Conservation (phyloP, 2,888 invertebrate genomes). For the Pollenia amentaria region DNA sequence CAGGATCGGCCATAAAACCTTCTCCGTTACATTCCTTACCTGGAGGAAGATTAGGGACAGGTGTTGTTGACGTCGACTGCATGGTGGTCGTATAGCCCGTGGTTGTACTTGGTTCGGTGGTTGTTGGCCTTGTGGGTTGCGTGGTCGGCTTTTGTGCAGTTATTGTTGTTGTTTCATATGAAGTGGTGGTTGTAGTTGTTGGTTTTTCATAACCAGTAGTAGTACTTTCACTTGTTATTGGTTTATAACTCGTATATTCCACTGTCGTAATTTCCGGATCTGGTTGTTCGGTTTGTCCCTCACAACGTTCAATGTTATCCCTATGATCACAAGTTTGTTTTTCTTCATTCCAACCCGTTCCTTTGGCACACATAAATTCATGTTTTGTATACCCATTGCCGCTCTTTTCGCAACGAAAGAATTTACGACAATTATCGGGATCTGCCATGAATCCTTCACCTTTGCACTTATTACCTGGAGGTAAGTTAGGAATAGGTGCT, state of each 20-base stretch:
- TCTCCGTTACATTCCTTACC: conserved; percentile 85
- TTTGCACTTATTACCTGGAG: conserved; percentile 84
- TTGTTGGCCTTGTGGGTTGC: conserved; percentile 50
- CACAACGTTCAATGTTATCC: conserved; percentile 81
- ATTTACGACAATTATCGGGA: conserved; percentile 86
- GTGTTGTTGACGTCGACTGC: conserved; percentile 76
- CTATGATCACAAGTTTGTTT: conserved; percentile 87
- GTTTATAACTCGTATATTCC: conserved; percentile 29
- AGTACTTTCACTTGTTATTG: conserved; percentile 70
- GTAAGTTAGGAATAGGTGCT: conserved; percentile 79
- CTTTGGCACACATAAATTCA: conserved; percentile 88
- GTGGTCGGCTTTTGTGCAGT: conserved; percentile 53
- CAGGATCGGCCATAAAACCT: conserved; percentile 88
- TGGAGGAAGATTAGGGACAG: conserved; percentile 79
- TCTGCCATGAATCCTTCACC: conserved; percentile 88
- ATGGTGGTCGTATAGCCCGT: conserved; percentile 75
- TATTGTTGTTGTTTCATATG: conserved; percentile 44
- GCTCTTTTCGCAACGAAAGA: conserved; percentile 87
- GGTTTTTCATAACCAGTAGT: conserved; percentile 66
- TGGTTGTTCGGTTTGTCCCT: conserved; percentile 76
- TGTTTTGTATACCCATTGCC: conserved; percentile 82
- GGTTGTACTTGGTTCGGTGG: conserved; percentile 53
- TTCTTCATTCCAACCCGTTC: conserved; percentile 89
- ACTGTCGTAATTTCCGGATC: conserved; percentile 67
- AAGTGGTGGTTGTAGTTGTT: conserved; percentile 59